Conservation (phyloP, 2,888 invertebrate species). For the Coecobrya sp. region DNA sequence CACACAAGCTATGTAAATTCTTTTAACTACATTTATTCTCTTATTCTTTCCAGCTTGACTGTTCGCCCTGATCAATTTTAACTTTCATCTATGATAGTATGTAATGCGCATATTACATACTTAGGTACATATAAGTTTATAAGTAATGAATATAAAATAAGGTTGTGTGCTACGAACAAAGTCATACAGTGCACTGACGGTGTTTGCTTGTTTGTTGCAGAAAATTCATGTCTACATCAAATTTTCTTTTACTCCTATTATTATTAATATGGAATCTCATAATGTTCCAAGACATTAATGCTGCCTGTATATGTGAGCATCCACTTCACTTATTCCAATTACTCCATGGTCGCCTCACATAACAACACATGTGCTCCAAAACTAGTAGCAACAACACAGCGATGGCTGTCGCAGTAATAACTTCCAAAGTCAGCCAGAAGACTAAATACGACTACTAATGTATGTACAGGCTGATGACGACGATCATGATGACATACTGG, state of each 20-base stretch:
- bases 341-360: background rate
- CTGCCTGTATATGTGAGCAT: slow-evolving; percentile 14
- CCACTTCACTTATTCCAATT: slow-evolving; percentile 48
- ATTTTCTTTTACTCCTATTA: background rate
- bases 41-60: slow-evolving; percentile 4
- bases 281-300: slow-evolving; percentile 63
- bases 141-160: background rate
- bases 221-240: slow-evolving; percentile 29
- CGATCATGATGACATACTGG: slow-evolving; percentile 25
- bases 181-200: background rate
- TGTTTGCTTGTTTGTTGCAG: slow-evolving; percentile 18
- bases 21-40: slow-evolving; percentile 33
- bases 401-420: background rate
- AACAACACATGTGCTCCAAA: slow-evolving; percentile 34
- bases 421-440: background rate
- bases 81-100: slow-evolving; percentile 60
- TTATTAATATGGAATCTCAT: slow-evolving; percentile 26
- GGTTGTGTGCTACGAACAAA: background rate
- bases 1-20: too few species aligned
- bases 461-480: background rate
- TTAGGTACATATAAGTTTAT: too few species aligned
- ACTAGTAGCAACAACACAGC: background rate
- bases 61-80: slow-evolving; percentile 73
- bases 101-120: background rate
- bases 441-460: background rate